Conservation (phyloP, 2,888 invertebrate genomes). For the Parasteatoda lunata region DNA sequence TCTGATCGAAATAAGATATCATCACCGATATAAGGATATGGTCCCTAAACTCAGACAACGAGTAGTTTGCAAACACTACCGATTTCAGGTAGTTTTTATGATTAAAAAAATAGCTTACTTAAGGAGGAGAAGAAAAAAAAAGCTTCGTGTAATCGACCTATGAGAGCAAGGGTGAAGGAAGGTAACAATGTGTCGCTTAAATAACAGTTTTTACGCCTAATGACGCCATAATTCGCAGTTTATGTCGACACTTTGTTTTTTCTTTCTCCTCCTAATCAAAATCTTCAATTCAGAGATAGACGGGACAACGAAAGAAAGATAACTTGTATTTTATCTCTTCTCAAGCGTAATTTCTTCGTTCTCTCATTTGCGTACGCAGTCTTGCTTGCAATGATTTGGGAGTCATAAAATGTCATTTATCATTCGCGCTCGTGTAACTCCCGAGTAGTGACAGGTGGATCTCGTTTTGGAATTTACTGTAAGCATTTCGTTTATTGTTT, state of each 20-base stretch:
- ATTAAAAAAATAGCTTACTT: constrained; percentile 19
- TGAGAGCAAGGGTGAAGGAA: constrained; percentile 16
- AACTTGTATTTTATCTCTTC: constrained; percentile 21
- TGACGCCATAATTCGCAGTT: constrained; percentile 24
- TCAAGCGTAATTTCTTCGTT: constrained; percentile 6
- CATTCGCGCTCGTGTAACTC: background rate
- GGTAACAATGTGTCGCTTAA: constrained; percentile 50
- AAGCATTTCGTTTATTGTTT: no score
- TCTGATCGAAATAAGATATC: no score
- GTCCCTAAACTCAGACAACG: constrained; percentile 12
- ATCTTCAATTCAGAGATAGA: constrained; percentile 4
- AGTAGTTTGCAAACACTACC: constrained; percentile 18
- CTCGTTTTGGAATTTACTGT: no score
- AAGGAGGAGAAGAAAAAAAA: constrained; percentile 5
- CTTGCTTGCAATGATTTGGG: background rate
- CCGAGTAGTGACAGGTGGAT: no score
- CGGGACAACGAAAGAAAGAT: background rate
- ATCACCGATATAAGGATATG: background rate
- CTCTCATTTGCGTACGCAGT: background rate
- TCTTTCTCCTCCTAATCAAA: constrained; percentile 9
- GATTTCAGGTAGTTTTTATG: constrained; percentile 5
- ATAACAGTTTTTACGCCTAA: constrained; percentile 59
- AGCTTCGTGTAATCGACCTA: constrained; percentile 28
- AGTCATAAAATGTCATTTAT: constrained; percentile 26
- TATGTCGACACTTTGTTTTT: constrained; percentile 15